Evolutionary conservation across 37 sponge, comb jelly and placozoan species (phyloP), one percentile per base, ranked within the genome.

Genomic region (Ianthella basta): DNA sequence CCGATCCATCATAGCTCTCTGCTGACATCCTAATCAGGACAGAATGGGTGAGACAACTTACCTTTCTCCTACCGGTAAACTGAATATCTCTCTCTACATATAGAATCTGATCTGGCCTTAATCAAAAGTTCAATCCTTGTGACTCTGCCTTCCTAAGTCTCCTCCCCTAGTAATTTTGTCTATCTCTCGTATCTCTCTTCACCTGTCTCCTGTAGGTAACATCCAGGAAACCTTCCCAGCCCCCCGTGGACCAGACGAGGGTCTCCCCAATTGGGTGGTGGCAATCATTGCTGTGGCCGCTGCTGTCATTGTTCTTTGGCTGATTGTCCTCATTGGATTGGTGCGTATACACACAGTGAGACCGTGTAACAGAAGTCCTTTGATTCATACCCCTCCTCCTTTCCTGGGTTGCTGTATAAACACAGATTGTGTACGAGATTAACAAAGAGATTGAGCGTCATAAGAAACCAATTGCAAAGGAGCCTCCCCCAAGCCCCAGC

Each of bases 231-330:
- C 84, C 21, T 88, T 88, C 79, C 89, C 89, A 10, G 20, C 59
- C 18, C 89, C 84, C 0, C 53, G 39, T 0, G 72, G 18, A 0
- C 61, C 39, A 3, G 27, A 65, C 29, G 77, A 60, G 8, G 86
- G 67, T 0, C 56, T 87, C 0, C 90, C 90, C 21, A 44, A n/a
- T 13, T 90, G 90, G 90, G 83, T 83, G 6, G 24, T 82, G 18
- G 90, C 83, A 18, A 53, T 90, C 40, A 56, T 86, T 1, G 66
- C 55, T 0, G 82, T 81, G 15, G 79, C 86, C 0, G 65, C 38
- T 20, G 85, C 37, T 1, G 73, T 90, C 55, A 85, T 85, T 0
- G 27, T 86, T 1, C 44, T 90, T 29, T 90, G 90, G 90, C 6
- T 82, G 18, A 72, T 85, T 0, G 82, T 83, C 34, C 38, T 90